Base-by-base conservation (phyloP, 1,140 invertebrate species). In the Drosophila ercepeae region DNA sequence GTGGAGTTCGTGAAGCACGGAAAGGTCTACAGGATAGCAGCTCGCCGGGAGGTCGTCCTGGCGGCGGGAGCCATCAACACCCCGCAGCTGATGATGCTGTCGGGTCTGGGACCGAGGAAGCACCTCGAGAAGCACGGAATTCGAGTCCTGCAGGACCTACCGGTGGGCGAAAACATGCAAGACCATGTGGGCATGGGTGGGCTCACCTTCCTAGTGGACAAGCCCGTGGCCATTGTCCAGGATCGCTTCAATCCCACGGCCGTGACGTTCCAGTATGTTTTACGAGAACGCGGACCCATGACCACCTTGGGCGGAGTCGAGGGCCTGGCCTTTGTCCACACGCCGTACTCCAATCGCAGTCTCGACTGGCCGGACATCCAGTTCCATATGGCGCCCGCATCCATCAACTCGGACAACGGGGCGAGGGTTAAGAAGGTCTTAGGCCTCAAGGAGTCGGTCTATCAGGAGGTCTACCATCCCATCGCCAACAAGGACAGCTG, bases 361-460 rank as follows among this genome's bases (percentile, higher is more conserved):
- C 93, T 93, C 0, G 92, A 94, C 50, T 96, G 94, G 92, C 96
- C 97, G 0, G 97, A 97, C 75, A 94, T 97, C 52, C 96, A 97
- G 69, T 96, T 97, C 54, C 96, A 97, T 61, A 96, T 97, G 95
- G 96, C 96, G 1, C 96, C 96, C 1, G 96, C 96, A 0, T 96
- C 95, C 1, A 95, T 97, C 1, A 95, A 95, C 58, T 97, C 96
- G 0, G 96, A 97, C 78, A 94, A 93, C 32, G 96, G 96, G 0
- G 92, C 94, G 8, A 93, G 95, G 64, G 95, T 97, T 0, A 93
- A 94, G 64, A 96, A 96, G 91, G 94, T 96, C 13, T 88, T 97
- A n/a, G 96, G 97, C 0, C 84, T 98, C 1, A 96, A 95, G n/a
- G 96, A 97, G 41, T 93, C 95, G 41, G 90, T 97, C 0, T 97